A percentile compares a stretch with the other conserved stretches of the same genome.
Conservation (phyloP, 2,888 invertebrate genomes). For the Chrysolina americana region DNA sequence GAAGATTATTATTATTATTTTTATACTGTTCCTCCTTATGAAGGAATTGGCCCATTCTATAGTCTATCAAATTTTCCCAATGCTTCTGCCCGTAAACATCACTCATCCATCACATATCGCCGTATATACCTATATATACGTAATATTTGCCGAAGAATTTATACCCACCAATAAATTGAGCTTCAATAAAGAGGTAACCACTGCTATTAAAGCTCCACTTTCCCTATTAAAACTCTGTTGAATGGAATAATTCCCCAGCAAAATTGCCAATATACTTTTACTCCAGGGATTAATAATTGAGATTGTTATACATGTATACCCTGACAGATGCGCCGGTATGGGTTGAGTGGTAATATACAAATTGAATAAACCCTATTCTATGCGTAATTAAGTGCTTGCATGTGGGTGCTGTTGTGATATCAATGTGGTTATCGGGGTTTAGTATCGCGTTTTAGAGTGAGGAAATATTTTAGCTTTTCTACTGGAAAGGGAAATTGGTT, state of each 20-base stretch:
- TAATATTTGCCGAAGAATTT: background rate
- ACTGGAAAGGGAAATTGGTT: too few relatives aligned
- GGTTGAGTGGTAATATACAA: constrained; percentile 45
- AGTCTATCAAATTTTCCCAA: too few relatives aligned
- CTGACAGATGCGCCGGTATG: constrained; percentile 44
- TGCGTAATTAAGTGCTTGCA: background rate
- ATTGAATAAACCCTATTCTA: constrained; percentile 36
- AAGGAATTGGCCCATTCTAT: too few relatives aligned
- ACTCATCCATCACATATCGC: too few relatives aligned
- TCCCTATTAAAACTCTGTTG: constrained; percentile 33
- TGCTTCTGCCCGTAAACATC: background rate
- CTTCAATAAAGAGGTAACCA: constrained; percentile 31
- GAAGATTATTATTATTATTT: too few relatives aligned
- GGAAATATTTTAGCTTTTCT: too few relatives aligned
- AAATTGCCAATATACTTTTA: constrained; percentile 39
- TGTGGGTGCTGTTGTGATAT: background rate
- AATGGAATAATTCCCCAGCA: constrained; percentile 41
- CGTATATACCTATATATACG: background rate
- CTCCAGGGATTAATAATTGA: constrained; percentile 44
- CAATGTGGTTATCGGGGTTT: background rate
- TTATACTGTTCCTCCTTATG: too few relatives aligned
- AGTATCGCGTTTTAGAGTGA: background rate
- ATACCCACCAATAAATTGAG: background rate
- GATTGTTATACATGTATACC: constrained; percentile 42
- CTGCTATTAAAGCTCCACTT: constrained; percentile 36